Evolutionary conservation across 2,888 invertebrate genomes (phyloP).

Genomic region (Hemistola chrysoprasaria): DNA sequence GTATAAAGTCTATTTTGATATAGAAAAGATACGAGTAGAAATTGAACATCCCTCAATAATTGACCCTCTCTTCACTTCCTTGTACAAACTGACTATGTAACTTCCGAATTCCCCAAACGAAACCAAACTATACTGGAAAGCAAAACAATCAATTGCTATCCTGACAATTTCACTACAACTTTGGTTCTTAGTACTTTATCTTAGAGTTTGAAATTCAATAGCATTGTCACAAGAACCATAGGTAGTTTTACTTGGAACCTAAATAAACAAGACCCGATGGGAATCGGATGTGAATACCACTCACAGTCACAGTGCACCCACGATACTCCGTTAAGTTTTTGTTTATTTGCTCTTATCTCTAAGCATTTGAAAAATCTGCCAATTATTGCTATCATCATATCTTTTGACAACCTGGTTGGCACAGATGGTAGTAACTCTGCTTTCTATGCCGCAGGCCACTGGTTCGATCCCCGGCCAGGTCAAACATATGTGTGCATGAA

Average conservation of each 20-base stretch:
- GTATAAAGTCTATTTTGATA: too few relatives aligned
- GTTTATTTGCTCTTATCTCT: constrained; percentile 16
- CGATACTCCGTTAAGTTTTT: constrained; percentile 28
- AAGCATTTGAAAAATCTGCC: constrained; percentile 3
- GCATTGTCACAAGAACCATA: constrained; percentile 15
- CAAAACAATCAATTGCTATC: constrained; percentile 8
- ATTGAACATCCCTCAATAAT: too few relatives aligned
- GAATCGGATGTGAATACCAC: constrained; percentile 21
- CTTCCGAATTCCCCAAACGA: constrained; percentile 2
- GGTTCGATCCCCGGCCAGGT: too few relatives aligned
- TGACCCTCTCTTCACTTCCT: too few relatives aligned
- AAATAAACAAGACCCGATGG: constrained; percentile 28
- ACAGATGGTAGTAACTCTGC: too few relatives aligned
- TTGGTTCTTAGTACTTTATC: background rate
- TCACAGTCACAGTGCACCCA: constrained; percentile 21
- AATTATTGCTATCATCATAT: too few relatives aligned
- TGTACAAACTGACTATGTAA: background rate
- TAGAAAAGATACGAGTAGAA: too few relatives aligned
- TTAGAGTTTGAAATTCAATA: constrained; percentile 8
- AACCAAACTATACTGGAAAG: constrained; percentile 6
- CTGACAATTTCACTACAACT: constrained; percentile 1
- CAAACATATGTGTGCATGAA: too few relatives aligned
- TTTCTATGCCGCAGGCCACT: too few relatives aligned
- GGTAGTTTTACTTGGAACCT: constrained; percentile 27
- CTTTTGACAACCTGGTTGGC: too few relatives aligned